Base-by-base conservation (phyloP, 2,113 vertebrate genomes). In the Amphilophus citrinellus region DNA sequence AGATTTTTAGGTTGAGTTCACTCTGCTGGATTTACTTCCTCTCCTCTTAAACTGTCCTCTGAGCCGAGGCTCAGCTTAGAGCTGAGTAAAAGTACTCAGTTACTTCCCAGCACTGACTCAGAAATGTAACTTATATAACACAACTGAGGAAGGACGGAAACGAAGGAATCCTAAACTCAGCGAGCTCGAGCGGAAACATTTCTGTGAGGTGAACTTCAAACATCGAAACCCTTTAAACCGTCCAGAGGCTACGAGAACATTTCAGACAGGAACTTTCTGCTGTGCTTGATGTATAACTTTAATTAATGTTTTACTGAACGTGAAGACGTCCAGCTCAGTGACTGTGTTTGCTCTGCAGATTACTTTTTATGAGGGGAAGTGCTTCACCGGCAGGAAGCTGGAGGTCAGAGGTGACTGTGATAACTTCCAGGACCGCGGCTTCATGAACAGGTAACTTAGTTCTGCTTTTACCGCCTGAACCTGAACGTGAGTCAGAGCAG, bases 371-470 rank as follows among this genome's bases (percentile, higher is more conserved):
- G 97, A 99, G 91, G 98, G 98, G 86, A 96, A 95, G 90, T 97
- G 96, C 90, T 98, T 99, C 97, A 97, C 96, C 0, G 97, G 97
- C 83, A 93, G 95, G 88, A 97, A 97, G 93, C 95, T 98, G 96
- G 97, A 98, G 61, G 95, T 98, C 77, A 96, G 94, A 0, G 97
- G 97, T 73, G 97, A 96, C 95, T 98, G 97, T 27, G 95, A 97
- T 93, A 98, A 96, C 96, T 98, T 99, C 95, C 97, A 98, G 95
- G 97, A 97, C 91, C 91, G 95, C 27, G 97, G 98, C 32, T 98
- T 99, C 89, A 96, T 97, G 96, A 97, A 97, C 94, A 92, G 93
- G 84, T 86, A 20, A 76, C 2, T 32, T 10, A 53, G 20, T 53
- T 53, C 30, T 53, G 30, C 44, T 24, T 71, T 30, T 50, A 71